Base-by-base conservation (phyloP, 2,113 vertebrate species). In the Dryoscopus gambensis region DNA sequence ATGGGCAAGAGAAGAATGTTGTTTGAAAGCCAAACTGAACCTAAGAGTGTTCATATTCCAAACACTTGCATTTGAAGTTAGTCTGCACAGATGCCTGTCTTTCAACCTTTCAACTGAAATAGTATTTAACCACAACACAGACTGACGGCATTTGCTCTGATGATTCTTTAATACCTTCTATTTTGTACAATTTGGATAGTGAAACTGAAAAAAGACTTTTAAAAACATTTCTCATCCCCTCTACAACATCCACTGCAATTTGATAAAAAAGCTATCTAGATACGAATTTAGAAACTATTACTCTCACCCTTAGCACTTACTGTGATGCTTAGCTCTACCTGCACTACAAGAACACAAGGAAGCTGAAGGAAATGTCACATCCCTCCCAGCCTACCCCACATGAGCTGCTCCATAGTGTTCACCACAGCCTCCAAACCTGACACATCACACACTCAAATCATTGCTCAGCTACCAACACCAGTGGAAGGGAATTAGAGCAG, bases 351-450 rank as follows among this genome's bases (percentile, higher is more conserved):
- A 64, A 40, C 30, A 84, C 33, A 16, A 46, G 16, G 27, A 82
- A 78, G 37, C 27, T 49, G 55, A 80, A 80, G 30, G 42, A 77
- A 87, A 49, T 6, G 21, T 22, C 68, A 47, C 33, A 30, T 13
- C 37, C 33, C 14, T 68, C 37, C n/a, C 69, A 80, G 23, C 2
- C 44, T 13, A 35, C 10, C 12, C 60, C 18, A 2, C 11, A 44
- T 0, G 1, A 70, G 52, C 47, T 70, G 50, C 39, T 60, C 60
- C 60, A 30, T 0, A 15, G n/a, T 4, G 31, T 0, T 64, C 64
- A 53, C n/a, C 52, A 47, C 6, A 42, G 15, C 39, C 39, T 28
- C 69, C 69, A 76, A 31, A 33, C 40, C 63, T n/a, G 30, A 31
- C 15, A 74, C 15, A 40, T 22, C 65, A 63, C 20, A 7, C 46